Conservation (phyloP, 2,888 invertebrate species). For the Nemurella pictetii region DNA sequence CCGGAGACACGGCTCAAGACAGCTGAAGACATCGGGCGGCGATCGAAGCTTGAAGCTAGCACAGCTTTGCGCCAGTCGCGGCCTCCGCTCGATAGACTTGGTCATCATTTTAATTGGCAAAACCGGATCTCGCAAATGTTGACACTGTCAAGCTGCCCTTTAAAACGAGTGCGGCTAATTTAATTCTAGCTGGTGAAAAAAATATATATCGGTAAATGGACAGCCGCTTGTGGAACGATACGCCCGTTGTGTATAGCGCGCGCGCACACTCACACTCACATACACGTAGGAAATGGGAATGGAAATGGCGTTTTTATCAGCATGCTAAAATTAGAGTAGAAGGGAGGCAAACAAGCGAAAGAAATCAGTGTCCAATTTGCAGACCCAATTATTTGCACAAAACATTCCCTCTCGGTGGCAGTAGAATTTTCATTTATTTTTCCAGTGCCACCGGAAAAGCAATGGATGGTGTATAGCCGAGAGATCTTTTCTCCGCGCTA, state of each 20-base stretch:
- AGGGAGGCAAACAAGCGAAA: neutral
- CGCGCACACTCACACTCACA: no score
- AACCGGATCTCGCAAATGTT: neutral
- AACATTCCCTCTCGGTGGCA: neutral
- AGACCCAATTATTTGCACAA: neutral
- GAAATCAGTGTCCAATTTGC: neutral
- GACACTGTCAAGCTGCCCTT: neutral
- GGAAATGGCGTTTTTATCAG: neutral
- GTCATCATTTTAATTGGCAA: neutral
- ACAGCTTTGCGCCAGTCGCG: neutral
- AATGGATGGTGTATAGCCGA: neutral
- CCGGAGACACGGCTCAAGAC: neutral
- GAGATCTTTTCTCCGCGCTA: neutral
- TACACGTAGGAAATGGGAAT: no score
- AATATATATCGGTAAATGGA: neutral
- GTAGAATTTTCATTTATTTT: neutral
- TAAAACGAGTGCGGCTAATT: neutral
- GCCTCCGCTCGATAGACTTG: neutral
- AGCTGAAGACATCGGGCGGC: neutral
- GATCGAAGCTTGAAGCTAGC: no score
- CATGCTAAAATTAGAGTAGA: neutral
- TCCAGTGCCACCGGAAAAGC: neutral
- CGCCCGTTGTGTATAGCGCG: neutral
- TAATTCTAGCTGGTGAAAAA: neutral
- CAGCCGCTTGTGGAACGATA: no score